Conservation (phyloP, 1,140 invertebrate genomes). For the Centruroides sculpturatus region DNA sequence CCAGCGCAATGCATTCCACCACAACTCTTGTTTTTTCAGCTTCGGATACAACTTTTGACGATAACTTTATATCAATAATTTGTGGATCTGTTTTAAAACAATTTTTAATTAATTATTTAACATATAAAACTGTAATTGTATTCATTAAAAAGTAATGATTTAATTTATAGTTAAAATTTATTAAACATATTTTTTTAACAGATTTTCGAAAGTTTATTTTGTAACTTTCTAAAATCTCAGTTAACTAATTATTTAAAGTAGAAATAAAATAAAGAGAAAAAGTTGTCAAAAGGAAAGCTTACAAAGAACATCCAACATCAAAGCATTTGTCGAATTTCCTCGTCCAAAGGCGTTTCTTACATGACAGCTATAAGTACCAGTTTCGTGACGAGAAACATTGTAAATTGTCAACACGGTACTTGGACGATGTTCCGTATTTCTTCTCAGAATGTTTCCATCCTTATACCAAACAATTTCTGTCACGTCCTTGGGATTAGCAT, state of each 20-base stretch:
- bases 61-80: constrained; percentile 14
- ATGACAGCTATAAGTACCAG: constrained; percentile 20
- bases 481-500: constrained; percentile 22
- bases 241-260: neutral
- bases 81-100: constrained; percentile 18
- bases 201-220: neutral
- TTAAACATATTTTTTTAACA: neutral
- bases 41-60: constrained; percentile 15
- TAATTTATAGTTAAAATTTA: neutral
- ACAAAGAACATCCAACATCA: constrained; percentile 20
- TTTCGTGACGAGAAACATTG: constrained; percentile 22
- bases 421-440: constrained; percentile 9
- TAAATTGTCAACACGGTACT: constrained; percentile 14
- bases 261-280: neutral
- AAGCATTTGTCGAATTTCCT: constrained; percentile 17
- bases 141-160: no score
- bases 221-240: neutral
- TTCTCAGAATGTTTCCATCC: constrained; percentile 10
- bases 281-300: constrained; percentile 6
- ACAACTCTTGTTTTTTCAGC: constrained; percentile 9
- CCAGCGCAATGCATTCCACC: constrained; percentile 15
- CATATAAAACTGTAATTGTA: neutral
- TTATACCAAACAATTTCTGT: constrained; percentile 22
- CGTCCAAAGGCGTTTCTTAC: constrained; percentile 23
- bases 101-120: neutral